These are phyloP conservation scores for Notamacropus eugenii DNA, from an alignment of 2,797 vertebrate species.

Conservation along the genomic window DNA sequence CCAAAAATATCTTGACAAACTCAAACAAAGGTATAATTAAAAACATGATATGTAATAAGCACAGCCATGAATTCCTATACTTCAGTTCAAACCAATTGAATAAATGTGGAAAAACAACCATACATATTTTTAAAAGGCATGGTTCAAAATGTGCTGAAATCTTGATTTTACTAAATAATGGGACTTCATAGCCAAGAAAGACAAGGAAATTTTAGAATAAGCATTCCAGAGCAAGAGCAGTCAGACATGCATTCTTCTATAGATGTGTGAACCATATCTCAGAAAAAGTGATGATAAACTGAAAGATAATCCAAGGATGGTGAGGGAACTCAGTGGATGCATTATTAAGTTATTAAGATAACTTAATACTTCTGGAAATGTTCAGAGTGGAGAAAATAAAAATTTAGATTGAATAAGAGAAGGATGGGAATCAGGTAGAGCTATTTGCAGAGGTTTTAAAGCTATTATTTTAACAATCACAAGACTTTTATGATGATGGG, in stretches of 20 bases:
- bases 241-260: neutral
- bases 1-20: neutral
- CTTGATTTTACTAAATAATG: neutral
- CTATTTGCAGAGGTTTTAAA: too few relatives aligned
- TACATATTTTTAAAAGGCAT: too few relatives aligned
- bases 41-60: neutral
- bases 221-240: neutral
- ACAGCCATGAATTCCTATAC: neutral
- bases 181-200: neutral
- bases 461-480: too few relatives aligned
- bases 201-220: neutral
- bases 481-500: too few relatives aligned
- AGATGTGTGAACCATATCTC: neutral
- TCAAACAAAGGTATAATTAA: neutral
- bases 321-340: too few relatives aligned
- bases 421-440: too few relatives aligned
- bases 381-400: neutral
- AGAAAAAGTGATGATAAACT: neutral
- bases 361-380: neutral
- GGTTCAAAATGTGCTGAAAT: neutral
- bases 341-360: neutral
- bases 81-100: neutral
- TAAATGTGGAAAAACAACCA: too few relatives aligned
- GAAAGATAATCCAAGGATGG: neutral
- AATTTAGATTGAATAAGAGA: too few relatives aligned